Evolutionary conservation across 2,113 vertebrate species (phyloP), one percentile per base, ranked within the genome.

Genomic region (Atractosteus spatula): DNA sequence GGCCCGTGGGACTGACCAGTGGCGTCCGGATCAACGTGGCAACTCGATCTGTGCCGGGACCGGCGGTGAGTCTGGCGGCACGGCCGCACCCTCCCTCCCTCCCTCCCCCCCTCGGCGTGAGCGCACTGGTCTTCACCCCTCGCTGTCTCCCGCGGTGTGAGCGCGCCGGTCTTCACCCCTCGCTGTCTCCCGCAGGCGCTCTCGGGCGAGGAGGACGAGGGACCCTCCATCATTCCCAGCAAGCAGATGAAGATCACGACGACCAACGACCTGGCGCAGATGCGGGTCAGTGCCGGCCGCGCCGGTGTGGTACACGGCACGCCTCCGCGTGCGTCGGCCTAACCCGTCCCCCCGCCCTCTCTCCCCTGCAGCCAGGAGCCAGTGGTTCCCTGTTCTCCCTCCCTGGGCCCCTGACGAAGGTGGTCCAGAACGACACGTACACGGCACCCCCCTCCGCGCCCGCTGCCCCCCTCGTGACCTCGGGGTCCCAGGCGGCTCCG

Each of bases 381-480:
- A 83, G 80, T 54, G 89, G 90, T 73, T 92, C 90, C 4, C 82
- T 90, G 41, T 93, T 97, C 72, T 94, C 95, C 55, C 75, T 96
- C 80, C 92, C 93, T 14, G 85, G 90, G 61, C 95, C 97, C 0
- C 92, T 99, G 77, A 99, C 97, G 73, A 99, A 99, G 87, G 97
- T 99, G 83, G 96, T 99, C 69, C 95, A 97, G 89, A 99, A 99
- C 0, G 97, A 99, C 76, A 84, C 94, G 0, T 98, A 99, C 84
- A 94, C 95, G 0, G 96, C 96, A 59, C 92, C 92, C 0, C 86
- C 93, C 12, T 82, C 93, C 57, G 85, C 92, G 3, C 79, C 80
- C 54, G 83, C 90, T 0, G 82, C 85, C 71, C 81, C 83, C 16
- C 88, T 84, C 13, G 80, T 13, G 76, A 85, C 12, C 80, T 85